These are phyloP conservation scores for Aldabrachelys gigantea DNA, from an alignment of 2,113 vertebrate species.

Conservation along the genomic window DNA sequence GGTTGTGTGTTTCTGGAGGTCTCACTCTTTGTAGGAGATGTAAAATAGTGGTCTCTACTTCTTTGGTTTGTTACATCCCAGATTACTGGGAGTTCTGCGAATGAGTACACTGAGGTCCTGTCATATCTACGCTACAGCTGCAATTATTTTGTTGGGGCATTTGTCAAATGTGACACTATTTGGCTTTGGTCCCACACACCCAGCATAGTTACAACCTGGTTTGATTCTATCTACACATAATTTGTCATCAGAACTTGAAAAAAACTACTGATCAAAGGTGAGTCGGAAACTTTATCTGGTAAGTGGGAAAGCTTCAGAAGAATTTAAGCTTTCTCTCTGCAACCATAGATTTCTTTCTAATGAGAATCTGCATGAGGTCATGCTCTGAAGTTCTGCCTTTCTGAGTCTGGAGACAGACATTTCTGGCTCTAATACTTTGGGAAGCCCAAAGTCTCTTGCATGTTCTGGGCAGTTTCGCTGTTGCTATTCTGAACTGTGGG, in stretches of 20 bases:
- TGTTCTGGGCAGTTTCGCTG: rapidly evolving
- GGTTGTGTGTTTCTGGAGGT: background rate
- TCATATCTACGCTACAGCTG: background rate
- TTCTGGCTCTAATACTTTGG: background rate
- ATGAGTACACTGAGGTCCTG: rapidly evolving
- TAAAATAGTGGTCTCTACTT: background rate
- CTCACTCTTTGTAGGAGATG: background rate
- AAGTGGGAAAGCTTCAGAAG: background rate
- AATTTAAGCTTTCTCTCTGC: background rate
- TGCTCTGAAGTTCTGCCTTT: background rate
- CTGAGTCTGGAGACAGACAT: background rate
- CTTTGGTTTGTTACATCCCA: background rate
- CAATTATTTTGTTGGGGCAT: background rate
- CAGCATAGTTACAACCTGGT: background rate
- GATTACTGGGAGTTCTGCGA: background rate
- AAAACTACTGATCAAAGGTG: background rate
- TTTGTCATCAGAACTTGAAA: background rate
- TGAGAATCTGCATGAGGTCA: background rate
- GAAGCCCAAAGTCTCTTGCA: slow-evolving; percentile 1
- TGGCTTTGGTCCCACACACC: background rate
- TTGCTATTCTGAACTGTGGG: slow-evolving; percentile 14
- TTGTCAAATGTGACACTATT: background rate
- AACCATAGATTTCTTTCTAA: background rate
- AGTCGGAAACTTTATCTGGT: background rate
- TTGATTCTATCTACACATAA: background rate